phyloP scores from a whole-genome alignment of 2,888 invertebrate genomes.

The Xylocampa areola region DNA sequence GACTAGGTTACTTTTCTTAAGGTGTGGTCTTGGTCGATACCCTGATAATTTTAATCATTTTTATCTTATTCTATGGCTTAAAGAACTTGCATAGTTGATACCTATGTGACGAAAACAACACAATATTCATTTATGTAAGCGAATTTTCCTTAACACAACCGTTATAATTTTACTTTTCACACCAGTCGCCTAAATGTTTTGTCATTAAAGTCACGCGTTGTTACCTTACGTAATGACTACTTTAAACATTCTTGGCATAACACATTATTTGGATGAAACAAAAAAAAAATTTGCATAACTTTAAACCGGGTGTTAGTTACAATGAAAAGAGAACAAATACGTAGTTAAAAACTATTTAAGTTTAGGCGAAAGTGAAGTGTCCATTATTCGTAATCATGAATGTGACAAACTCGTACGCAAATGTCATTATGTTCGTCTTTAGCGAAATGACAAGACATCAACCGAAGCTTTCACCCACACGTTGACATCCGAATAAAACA shows the following conservation, averaged over 20 bases:
- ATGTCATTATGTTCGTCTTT: conserved; percentile 51
- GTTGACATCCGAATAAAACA: conserved; percentile 28
- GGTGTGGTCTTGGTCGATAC: too few species aligned
- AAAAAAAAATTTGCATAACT: conserved; percentile 39
- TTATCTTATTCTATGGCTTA: too few species aligned
- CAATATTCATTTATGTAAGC: too few species aligned
- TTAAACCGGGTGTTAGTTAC: conserved; percentile 21
- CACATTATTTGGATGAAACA: conserved; percentile 19
- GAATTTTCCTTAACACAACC: conserved; percentile 15
- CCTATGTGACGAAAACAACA: too few species aligned
- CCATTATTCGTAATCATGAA: conserved; percentile 42
- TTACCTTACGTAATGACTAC: conserved; percentile 33
- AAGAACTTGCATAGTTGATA: too few species aligned
- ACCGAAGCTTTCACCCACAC: conserved; percentile 48
- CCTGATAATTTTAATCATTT: too few species aligned
- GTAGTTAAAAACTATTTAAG: conserved; percentile 35
- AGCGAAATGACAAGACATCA: conserved; percentile 36
- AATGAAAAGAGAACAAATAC: conserved; percentile 19
- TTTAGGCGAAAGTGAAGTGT: conserved; percentile 48
- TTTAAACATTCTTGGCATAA: conserved; percentile 22
- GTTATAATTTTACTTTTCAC: conserved; percentile 38
- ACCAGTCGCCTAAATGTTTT: conserved; percentile 31
- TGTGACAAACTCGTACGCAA: conserved; percentile 57
- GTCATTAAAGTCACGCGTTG: conserved; percentile 37
- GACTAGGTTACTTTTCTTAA: too few species aligned